Base-by-base conservation (phyloP, 2,113 vertebrate species). In the Diadophis punctatus region DNA sequence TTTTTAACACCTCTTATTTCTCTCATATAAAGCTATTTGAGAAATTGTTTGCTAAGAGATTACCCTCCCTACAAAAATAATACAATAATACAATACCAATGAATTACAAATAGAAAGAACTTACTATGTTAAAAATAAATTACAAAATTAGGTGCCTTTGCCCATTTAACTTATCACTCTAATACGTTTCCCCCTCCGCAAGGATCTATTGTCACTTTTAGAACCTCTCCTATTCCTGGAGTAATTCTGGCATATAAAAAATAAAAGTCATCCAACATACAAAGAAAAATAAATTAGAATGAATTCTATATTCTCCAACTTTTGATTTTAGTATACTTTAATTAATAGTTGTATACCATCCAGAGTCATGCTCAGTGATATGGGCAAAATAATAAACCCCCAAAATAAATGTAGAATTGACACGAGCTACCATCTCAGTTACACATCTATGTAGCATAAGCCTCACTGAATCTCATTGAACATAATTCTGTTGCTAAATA, bases 11-110 rank as follows among this genome's bases (percentile, higher is more conserved):
- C 4, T 93, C 10, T 51, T 80, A 91, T 89, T 91, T 90, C n/a
- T 56, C 91, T 91, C 80, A 85, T 84, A 25, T 22, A 8, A 16
- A 93, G 60, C 87, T 48, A 84, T 88, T 48, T 90, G 18, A 91
- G 90, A 25, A 92, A 93, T 43, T 90, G 86, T 95, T 90, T 93
- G 91, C 94, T 93, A 95, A 95, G 86, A 68, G 93, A 94, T 92
- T 90, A 63, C 74, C 34, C 34, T 80, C 8, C 34, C 18, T 39
- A 80, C 88, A 93, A 39, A 95, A 34, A 93, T 60, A 93, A 96
- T 49, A 91, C 92, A 94, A 88, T 94, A 93, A 51, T 46, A 92
- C 86, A n/a, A 94, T 93, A 90, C 80, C 55, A 90, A 88, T 91
- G 90, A 92, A 92, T n/a, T 68, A 55, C 20, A 91, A 87, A 94